These are phyloP conservation scores for Dolichomitus sp. DNA, from an alignment of 2,888 invertebrate species.

Conservation along the genomic window DNA sequence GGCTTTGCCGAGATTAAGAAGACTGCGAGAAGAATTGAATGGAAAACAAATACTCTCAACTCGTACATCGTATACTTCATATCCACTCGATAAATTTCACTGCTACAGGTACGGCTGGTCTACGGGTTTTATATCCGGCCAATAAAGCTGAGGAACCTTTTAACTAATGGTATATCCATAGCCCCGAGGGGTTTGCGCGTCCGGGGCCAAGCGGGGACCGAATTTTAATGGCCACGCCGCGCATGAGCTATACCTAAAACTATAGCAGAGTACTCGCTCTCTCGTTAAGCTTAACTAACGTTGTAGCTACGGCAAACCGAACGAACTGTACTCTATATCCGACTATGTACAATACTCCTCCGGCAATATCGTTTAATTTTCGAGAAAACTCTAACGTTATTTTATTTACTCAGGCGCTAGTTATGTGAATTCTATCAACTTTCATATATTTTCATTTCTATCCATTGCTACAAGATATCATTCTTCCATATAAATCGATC, in stretches of 20 bases:
- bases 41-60: constrained; percentile 41
- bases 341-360: constrained; percentile 19
- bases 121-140: constrained; percentile 70
- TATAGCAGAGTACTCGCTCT: background rate
- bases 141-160: constrained; percentile 78
- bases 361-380: constrained; percentile 17
- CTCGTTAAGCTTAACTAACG: constrained; percentile 45
- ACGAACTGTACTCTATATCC: constrained; percentile 59
- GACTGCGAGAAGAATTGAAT: constrained; percentile 44
- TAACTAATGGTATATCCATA: constrained; percentile 74
- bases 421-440: background rate
- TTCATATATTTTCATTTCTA: background rate
- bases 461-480: background rate
- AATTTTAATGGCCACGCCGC: constrained; percentile 59
- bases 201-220: constrained; percentile 8
- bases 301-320: constrained; percentile 36
- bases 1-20: constrained; percentile 56
- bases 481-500: background rate
- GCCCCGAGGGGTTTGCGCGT: constrained; percentile 16
- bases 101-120: constrained; percentile 61
- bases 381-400: constrained; percentile 11
- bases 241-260: constrained; percentile 3
- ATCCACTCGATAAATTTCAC: constrained; percentile 78
- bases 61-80: constrained; percentile 66
- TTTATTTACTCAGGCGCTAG: background rate